Evolutionary conservation across 2,113 vertebrate species (phyloP).

Genomic region (Micromys minutus): DNA sequence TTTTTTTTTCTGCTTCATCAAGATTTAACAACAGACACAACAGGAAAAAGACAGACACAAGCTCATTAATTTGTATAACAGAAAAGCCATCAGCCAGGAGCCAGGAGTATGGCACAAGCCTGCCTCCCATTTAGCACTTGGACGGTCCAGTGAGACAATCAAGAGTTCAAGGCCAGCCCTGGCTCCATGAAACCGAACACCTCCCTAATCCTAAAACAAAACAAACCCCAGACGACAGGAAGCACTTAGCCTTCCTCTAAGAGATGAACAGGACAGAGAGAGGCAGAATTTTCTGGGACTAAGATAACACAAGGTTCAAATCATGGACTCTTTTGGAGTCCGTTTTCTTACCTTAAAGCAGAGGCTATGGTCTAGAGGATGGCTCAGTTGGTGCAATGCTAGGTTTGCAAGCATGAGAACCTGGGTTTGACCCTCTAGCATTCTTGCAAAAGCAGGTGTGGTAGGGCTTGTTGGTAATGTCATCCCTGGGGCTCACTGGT

Average conservation of each 20-base stretch:
- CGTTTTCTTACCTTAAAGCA: conserved; percentile 32
- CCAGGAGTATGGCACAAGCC: not conserved
- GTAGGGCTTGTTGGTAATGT: not conserved
- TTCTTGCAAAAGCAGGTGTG: not conserved
- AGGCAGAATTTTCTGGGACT: not conserved
- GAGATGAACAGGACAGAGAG: not conserved
- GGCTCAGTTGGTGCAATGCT: not conserved
- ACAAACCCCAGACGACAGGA: not conserved
- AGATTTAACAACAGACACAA: not conserved
- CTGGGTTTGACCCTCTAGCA: not conserved
- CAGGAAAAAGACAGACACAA: conserved; percentile 36
- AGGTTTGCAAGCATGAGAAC: not conserved
- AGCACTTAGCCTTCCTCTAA: not conserved
- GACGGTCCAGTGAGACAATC: not conserved
- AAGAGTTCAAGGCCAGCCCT: not conserved
- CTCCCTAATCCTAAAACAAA: not conserved
- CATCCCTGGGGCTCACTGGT: not conserved
- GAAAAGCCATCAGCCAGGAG: not conserved
- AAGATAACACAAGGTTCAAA: conserved; percentile 18
- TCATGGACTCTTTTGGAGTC: not conserved
- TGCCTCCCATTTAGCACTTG: not conserved
- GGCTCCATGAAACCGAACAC: not conserved
- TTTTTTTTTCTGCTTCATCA: conserved; percentile 7
- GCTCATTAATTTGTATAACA: conserved; percentile 41
- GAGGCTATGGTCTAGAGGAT: not conserved